phyloP scores from a whole-genome alignment of 2,888 invertebrate species.

The Caenorhabditis japonica region DNA sequence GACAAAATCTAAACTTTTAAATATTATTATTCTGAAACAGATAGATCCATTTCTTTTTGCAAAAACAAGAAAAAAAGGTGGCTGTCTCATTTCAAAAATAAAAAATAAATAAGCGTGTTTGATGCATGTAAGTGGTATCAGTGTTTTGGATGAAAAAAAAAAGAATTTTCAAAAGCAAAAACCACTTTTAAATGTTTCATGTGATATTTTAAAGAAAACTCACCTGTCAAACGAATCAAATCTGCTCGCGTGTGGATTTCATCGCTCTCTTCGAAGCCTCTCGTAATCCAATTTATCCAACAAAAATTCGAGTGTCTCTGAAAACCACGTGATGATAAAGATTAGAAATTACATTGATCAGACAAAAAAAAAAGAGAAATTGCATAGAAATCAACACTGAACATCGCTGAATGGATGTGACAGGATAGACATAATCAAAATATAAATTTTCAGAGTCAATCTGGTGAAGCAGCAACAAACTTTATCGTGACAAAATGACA shows the following conservation, averaged over 20 bases:
- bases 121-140: too few relatives aligned
- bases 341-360: constrained; percentile 19
- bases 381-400: constrained; percentile 40
- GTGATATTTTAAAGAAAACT: neutral
- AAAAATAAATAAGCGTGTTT: too few relatives aligned
- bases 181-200: too few relatives aligned
- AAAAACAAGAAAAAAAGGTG: neutral
- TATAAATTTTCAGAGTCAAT: too few relatives aligned
- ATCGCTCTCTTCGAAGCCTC: constrained; percentile 23
- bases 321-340: constrained; percentile 6
- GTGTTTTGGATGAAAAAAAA: too few relatives aligned
- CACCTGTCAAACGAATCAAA: constrained; percentile 28
- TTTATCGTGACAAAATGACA: constrained; percentile 50
- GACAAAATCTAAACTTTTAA: neutral
- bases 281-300: neutral
- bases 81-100: neutral
- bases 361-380: constrained; percentile 4
- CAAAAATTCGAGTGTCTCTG: constrained; percentile 5
- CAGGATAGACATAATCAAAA: constrained; percentile 16
- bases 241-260: constrained; percentile 19
- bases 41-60: too few relatives aligned
- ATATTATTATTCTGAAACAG: too few relatives aligned
- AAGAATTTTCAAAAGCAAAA: too few relatives aligned
- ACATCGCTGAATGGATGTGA: constrained; percentile 49
- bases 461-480: constrained; percentile 47